Evolutionary conservation across 2,797 vertebrate genomes (phyloP).

Genomic region (Danio choprae): DNA sequence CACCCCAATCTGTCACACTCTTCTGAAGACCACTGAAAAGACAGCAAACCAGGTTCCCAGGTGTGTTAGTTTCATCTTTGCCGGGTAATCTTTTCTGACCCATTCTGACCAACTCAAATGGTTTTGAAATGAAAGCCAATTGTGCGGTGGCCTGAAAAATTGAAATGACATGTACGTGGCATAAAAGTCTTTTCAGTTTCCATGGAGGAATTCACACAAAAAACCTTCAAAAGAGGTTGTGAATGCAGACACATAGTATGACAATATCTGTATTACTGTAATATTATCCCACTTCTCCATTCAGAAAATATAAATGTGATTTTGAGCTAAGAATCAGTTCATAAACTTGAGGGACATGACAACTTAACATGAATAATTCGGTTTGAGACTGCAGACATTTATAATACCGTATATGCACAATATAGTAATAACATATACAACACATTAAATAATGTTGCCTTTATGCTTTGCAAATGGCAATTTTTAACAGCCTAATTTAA

Average conservation of each 20-base stretch:
- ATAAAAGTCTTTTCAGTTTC: not conserved
- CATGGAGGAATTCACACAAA: not conserved
- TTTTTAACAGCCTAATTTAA: not conserved
- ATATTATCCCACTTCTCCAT: not conserved
- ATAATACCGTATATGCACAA: no score
- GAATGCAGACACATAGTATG: not conserved
- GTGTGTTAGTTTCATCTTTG: not conserved
- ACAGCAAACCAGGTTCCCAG: not conserved
- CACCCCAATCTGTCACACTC: conserved; percentile 1
- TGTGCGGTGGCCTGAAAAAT: not conserved
- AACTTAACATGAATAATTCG: no score
- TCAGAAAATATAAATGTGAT: not conserved
- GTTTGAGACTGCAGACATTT: no score
- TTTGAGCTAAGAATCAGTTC: no score
- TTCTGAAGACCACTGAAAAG: conserved; percentile 25
- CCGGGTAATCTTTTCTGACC: conserved; percentile 1
- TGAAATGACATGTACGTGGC: not conserved
- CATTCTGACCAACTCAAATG: not conserved
- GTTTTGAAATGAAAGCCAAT: not conserved
- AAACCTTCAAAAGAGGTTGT: not conserved
- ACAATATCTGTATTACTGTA: not conserved
- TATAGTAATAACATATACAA: no score
- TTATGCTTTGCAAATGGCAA: no score
- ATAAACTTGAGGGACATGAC: no score
- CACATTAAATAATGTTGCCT: no score